A percentile compares a stretch with the other conserved stretches of the same genome.
These are phyloP conservation scores for Nycteola revayana DNA, from an alignment of 2,888 invertebrate genomes.

Conservation along the genomic window DNA sequence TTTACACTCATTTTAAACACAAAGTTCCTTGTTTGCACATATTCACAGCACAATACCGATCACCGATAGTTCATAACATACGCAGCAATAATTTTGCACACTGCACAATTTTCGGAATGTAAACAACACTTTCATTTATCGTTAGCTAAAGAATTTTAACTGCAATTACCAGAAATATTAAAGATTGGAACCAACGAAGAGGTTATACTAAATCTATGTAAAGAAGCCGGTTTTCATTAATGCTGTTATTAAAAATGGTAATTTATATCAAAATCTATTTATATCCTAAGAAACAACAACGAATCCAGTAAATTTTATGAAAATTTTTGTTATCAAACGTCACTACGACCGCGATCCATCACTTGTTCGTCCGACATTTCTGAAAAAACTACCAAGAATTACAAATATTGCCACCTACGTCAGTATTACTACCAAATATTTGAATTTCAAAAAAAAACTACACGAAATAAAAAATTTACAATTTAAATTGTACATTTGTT, in stretches of 20 bases:
- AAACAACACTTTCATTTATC: slow-evolving; percentile 70
- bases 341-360: slow-evolving; percentile 38
- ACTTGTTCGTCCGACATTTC: slow-evolving; percentile 52
- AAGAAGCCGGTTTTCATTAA: slow-evolving; percentile 13
- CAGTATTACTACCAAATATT: slow-evolving; percentile 3
- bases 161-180: slow-evolving; percentile 51
- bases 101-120: slow-evolving; percentile 58
- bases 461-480: neutral
- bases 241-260: neutral
- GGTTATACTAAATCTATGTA: slow-evolving; percentile 48
- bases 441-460: too few species aligned
- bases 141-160: slow-evolving; percentile 51
- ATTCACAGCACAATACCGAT: slow-evolving; percentile 34
- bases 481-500: too few species aligned
- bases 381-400: slow-evolving; percentile 41
- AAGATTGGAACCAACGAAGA: slow-evolving; percentile 46
- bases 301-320: slow-evolving; percentile 26
- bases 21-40: slow-evolving; percentile 51
- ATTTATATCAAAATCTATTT: slow-evolving; percentile 8
- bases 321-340: slow-evolving; percentile 33
- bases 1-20: slow-evolving; percentile 65
- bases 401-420: slow-evolving; percentile 17
- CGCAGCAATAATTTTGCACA: slow-evolving; percentile 33
- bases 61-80: slow-evolving; percentile 26
- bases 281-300: slow-evolving; percentile 18